These are phyloP conservation scores for Mesochorus sp. DNA, from an alignment of 2,888 invertebrate genomes.

Conservation along the genomic window DNA sequence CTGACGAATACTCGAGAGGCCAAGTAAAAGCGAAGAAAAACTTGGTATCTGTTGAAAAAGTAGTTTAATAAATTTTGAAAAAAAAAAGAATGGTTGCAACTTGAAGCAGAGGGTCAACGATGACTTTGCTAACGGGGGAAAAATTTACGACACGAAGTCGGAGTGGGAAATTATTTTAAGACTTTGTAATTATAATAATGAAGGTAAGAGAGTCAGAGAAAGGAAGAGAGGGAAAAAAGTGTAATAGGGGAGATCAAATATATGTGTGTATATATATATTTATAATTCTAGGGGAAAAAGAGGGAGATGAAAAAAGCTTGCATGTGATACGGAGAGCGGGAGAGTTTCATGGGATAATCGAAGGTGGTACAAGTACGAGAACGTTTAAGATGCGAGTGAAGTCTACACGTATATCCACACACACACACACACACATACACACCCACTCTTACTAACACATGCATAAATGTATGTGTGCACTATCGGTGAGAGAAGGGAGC, in stretches of 20 bases:
- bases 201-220: neutral
- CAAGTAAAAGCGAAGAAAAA: too few relatives aligned
- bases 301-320: conserved; percentile 20
- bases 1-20: too few relatives aligned
- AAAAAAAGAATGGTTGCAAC: too few relatives aligned
- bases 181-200: neutral
- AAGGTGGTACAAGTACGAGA: conserved; percentile 59
- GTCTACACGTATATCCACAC: neutral
- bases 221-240: neutral
- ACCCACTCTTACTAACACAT: too few relatives aligned
- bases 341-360: conserved; percentile 56
- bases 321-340: conserved; percentile 37
- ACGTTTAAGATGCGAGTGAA: conserved; percentile 39
- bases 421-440: too few relatives aligned
- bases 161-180: neutral
- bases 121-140: neutral
- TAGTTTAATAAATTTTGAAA: too few relatives aligned
- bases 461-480: too few relatives aligned
- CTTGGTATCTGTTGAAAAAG: too few relatives aligned
- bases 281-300: neutral
- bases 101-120: too few relatives aligned
- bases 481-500: too few relatives aligned
- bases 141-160: neutral
- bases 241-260: neutral
- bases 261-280: conserved; percentile 4